A percentile compares a stretch with the other conserved stretches of the same genome.
phyloP scores from a whole-genome alignment of 2,797 vertebrate species.

The Gambusia yucatana region DNA sequence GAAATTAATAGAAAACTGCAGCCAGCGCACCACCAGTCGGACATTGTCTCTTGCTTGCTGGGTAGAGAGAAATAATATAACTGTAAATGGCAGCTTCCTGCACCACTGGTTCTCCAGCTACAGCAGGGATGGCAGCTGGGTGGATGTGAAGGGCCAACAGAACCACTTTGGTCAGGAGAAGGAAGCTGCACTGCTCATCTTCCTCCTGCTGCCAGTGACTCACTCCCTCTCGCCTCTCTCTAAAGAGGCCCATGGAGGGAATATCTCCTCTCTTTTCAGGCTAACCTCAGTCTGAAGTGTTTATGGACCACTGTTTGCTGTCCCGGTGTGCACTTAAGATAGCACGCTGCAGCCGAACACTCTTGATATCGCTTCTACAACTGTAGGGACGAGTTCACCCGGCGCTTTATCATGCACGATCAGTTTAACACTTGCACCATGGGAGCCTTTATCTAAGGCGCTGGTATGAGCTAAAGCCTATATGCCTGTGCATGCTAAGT shows the following conservation, averaged over 20 bases:
- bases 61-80: conserved; percentile 40
- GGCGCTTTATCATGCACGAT: conserved; percentile 63
- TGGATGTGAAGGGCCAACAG: conserved; percentile 24
- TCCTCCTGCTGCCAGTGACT: conserved; percentile 35
- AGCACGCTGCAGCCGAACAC: conserved; percentile 32
- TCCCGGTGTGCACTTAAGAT: conserved; percentile 69
- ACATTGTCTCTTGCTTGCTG: conserved; percentile 19
- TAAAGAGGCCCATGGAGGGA: conserved; percentile 44
- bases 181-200: conserved; percentile 35
- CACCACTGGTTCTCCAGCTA: conserved; percentile 27
- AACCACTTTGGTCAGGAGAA: conserved; percentile 29
- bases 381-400: conserved; percentile 30
- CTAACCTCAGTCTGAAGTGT: conserved; percentile 58
- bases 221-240: conserved; percentile 40
- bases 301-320: conserved; percentile 40
- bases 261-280: conserved; percentile 46
- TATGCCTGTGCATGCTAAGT: conserved; percentile 67
- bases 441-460: conserved; percentile 66
- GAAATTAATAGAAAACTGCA: conserved; percentile 26
- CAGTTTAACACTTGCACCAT: conserved; percentile 56
- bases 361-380: conserved; percentile 51
- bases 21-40: conserved; percentile 19
- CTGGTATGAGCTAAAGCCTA: conserved; percentile 60
- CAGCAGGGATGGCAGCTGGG: conserved; percentile 46
- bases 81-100: conserved; percentile 40